Conservation (phyloP, 2,113 vertebrate species). For the human (Homo sapiens) region GRCh38 chr3:96072501-96073000, state of each 20-base stretch:
- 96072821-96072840: background rate
- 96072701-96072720: background rate
- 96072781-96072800: background rate
- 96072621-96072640: background rate
- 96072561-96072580: background rate
- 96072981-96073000: background rate
- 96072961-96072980: background rate
- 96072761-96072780: background rate
- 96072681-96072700: background rate
- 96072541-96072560: background rate
- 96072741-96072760: background rate
- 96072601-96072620: background rate
- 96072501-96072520: background rate
- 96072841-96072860: background rate
- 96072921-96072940: background rate
- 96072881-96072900: background rate
- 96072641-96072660: background rate
- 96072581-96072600: background rate
- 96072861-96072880: background rate
- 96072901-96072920: background rate
- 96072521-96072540: background rate
- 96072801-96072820: conserved; percentile 27
- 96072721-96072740: background rate
- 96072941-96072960: background rate
- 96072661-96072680: background rate